phyloP scores from a whole-genome alignment of 2,797 vertebrate species.

The Sylvilagus floridanus region DNA sequence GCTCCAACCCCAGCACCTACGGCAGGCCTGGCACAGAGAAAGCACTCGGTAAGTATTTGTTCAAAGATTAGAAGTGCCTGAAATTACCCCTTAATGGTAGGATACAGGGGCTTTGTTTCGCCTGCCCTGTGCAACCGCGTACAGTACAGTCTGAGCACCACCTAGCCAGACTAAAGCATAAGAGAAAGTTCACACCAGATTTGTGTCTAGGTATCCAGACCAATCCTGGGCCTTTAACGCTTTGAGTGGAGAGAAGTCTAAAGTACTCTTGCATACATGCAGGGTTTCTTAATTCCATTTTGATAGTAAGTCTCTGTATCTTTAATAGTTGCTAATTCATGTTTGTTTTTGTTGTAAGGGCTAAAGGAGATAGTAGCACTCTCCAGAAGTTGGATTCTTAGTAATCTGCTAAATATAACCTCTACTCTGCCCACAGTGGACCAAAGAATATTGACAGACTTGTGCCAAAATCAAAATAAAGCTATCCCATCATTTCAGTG shows the following conservation, averaged over 20 bases:
- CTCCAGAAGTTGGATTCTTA: not conserved
- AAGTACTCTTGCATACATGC: not conserved
- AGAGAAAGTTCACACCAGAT: not conserved
- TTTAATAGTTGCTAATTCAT: not conserved
- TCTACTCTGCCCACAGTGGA: not conserved
- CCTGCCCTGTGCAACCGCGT: not conserved
- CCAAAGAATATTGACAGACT: fast-evolving
- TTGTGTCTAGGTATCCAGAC: not conserved
- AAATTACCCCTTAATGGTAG: not conserved
- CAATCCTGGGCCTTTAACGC: not conserved
- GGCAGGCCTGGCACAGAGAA: not conserved
- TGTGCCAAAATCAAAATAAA: not conserved
- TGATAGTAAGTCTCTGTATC: not conserved
- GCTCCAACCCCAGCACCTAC: not conserved
- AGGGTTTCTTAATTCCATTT: not conserved
- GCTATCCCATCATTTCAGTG: not conserved
- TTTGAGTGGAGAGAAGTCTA: not conserved
- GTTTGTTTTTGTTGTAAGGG: not conserved
- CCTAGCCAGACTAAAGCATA: not conserved
- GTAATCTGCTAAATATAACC: not conserved
- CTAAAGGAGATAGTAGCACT: not conserved
- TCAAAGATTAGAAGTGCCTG: not conserved
- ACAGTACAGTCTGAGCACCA: not conserved
- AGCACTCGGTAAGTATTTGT: not conserved
- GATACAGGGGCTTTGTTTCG: not conserved